phyloP scores from a whole-genome alignment of 2,113 vertebrate species.

The Ifrita kowaldi region DNA sequence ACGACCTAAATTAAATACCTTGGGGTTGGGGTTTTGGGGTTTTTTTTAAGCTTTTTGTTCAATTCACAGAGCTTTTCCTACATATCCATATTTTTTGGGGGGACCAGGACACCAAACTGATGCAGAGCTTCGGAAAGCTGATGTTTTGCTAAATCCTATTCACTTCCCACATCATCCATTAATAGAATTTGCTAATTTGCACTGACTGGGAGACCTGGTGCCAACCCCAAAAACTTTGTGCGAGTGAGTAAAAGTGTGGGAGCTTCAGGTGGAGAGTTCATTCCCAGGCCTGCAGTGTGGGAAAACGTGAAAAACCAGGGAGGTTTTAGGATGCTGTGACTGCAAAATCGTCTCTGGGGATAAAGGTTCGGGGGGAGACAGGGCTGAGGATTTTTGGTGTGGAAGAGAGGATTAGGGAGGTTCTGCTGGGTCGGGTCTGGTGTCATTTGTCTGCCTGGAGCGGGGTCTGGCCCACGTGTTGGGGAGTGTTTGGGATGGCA shows the following conservation, averaged over 20 bases:
- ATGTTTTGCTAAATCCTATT: background rate
- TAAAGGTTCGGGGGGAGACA: fast-evolving
- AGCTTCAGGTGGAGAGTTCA: background rate
- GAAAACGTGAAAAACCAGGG: fast-evolving
- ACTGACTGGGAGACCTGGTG: background rate
- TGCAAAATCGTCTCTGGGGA: background rate
- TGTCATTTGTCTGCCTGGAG: background rate
- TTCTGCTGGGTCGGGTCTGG: background rate
- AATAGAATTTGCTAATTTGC: slow-evolving; percentile 16
- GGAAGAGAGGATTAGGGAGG: background rate
- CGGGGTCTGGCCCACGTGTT: background rate
- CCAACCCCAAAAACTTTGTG: background rate
- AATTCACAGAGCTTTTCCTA: background rate
- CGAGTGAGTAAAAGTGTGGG: fast-evolving
- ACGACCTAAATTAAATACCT: slow-evolving; percentile 22
- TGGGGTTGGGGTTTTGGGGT: background rate
- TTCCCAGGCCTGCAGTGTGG: background rate
- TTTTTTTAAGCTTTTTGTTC: background rate
- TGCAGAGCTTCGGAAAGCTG: background rate
- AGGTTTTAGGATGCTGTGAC: background rate
- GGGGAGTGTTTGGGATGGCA: background rate
- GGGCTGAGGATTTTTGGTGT: background rate
- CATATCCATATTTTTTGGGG: background rate
- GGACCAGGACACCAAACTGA: background rate
- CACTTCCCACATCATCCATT: background rate